Percentiles rank a stretch among this genome's conserved stretches.
Evolutionary conservation across 2,797 vertebrate species (phyloP).

Genomic region (Gouania willdenowi): DNA sequence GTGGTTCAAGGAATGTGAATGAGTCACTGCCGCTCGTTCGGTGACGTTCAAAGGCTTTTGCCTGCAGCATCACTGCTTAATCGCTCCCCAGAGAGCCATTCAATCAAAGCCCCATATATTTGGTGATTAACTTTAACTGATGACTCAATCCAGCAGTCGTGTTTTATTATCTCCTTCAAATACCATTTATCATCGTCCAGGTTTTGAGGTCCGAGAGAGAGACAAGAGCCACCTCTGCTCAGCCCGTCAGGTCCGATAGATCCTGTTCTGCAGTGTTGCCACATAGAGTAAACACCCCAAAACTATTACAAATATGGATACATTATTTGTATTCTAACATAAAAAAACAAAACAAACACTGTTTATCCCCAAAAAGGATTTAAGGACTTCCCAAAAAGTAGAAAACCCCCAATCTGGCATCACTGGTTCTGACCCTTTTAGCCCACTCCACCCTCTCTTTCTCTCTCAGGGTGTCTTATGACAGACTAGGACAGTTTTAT

Average conservation of each 20-base stretch:
- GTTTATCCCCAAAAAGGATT: too few species aligned
- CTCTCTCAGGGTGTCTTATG: slow-evolving; percentile 59
- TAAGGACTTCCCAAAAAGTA: too few species aligned
- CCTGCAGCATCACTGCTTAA: slow-evolving; percentile 65
- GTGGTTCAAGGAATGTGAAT: slow-evolving; percentile 60
- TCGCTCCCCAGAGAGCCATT: slow-evolving; percentile 65
- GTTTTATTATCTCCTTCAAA: slow-evolving; percentile 74
- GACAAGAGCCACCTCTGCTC: slow-evolving; percentile 20
- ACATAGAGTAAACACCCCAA: too few species aligned
- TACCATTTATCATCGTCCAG: slow-evolving; percentile 52
- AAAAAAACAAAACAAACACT: too few species aligned
- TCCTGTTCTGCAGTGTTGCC: slow-evolving; percentile 29
- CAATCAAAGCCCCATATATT: slow-evolving; percentile 72
- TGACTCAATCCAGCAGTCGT: slow-evolving; percentile 67
- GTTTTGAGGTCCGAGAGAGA: slow-evolving; percentile 36
- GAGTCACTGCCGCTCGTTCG: slow-evolving; percentile 61
- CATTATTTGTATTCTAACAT: too few species aligned
- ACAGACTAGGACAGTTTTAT: slow-evolving; percentile 74
- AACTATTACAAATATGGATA: too few species aligned
- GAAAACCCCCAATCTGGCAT: too few species aligned
- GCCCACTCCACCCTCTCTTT: slow-evolving; percentile 2
- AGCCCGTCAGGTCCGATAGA: slow-evolving; percentile 38
- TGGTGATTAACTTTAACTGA: slow-evolving; percentile 72
- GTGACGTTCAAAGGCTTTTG: slow-evolving; percentile 51
- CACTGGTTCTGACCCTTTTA: too few species aligned